Conservation (phyloP, 2,888 invertebrate genomes). For the Alloplasta piceator region DNA sequence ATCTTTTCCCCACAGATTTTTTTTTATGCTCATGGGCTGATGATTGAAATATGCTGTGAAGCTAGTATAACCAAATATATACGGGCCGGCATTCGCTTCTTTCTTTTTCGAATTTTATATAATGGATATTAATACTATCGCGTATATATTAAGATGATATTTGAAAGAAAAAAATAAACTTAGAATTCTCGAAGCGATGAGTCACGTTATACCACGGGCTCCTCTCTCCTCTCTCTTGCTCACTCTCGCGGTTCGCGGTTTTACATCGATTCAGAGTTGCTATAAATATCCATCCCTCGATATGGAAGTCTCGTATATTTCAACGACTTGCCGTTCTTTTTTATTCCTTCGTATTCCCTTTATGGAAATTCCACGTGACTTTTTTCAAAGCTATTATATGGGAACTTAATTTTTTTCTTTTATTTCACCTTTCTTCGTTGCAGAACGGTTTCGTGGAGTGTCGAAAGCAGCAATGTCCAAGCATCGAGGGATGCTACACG, state of each 20-base stretch:
- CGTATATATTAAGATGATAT: constrained; percentile 5
- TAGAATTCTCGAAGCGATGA: constrained; percentile 57
- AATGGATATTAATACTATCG: constrained; percentile 25
- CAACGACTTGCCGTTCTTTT: constrained; percentile 40
- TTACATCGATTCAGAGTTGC: constrained; percentile 46
- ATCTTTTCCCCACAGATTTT: too few species aligned
- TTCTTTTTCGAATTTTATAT: constrained; percentile 20
- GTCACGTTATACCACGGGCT: constrained; percentile 48
- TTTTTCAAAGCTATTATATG: background rate
- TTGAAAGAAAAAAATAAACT: constrained; percentile 17
- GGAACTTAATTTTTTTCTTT: constrained; percentile 11
- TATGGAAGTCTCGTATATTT: constrained; percentile 46
- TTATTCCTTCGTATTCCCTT: background rate
- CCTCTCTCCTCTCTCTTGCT: constrained; percentile 21
- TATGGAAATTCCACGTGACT: constrained; percentile 21
- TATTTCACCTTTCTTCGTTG: constrained; percentile 35
- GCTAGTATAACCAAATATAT: too few species aligned
- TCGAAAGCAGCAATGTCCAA: constrained; percentile 90
- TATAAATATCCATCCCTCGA: constrained; percentile 58
- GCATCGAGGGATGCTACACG: constrained; percentile 93
- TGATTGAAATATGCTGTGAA: constrained; percentile 5
- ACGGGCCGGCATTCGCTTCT: background rate
- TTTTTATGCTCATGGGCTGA: too few species aligned
- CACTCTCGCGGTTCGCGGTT: constrained; percentile 47
- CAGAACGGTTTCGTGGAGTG: constrained; percentile 96